Percentiles rank a stretch among this genome's conserved stretches.
phyloP scores from a whole-genome alignment of 2,888 invertebrate genomes.

The Eupeodes luniger region DNA sequence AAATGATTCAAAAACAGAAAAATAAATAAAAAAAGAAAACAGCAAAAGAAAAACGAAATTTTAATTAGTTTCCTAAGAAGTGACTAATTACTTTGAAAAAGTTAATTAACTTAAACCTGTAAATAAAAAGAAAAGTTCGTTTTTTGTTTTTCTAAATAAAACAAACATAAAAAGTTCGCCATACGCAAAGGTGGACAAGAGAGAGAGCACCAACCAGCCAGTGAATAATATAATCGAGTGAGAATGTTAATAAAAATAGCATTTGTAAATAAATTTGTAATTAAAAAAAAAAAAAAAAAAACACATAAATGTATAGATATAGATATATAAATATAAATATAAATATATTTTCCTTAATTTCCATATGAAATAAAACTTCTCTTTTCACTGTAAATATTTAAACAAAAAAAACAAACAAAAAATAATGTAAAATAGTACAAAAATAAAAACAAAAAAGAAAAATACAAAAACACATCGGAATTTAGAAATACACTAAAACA shows the following conservation, averaged over 20 bases:
- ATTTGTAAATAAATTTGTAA: constrained; percentile 63
- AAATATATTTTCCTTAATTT: constrained; percentile 50
- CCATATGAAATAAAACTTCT: constrained; percentile 44
- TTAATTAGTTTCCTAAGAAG: constrained; percentile 58
- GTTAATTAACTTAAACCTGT: constrained; percentile 37
- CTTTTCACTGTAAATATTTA: constrained; percentile 64
- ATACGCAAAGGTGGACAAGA: constrained; percentile 28
- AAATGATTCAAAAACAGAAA: constrained; percentile 43
- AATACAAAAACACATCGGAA: constrained; percentile 61
- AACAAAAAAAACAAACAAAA: neutral
- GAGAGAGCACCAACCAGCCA: constrained; percentile 45
- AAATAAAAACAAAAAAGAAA: constrained; percentile 30
- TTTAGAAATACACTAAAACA: constrained; percentile 41
- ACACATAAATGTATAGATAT: constrained; percentile 45
- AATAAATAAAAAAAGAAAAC: constrained; percentile 46
- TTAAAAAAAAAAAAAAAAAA: constrained; percentile 31
- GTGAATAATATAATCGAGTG: constrained; percentile 52
- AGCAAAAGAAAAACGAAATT: constrained; percentile 23
- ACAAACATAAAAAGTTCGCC: constrained; percentile 6
- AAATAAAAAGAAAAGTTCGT: constrained; percentile 13
- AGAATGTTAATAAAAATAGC: constrained; percentile 38
- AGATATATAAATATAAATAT: constrained; percentile 10
- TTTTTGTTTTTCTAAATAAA: neutral
- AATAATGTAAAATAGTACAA: constrained; percentile 75
- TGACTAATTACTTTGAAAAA: constrained; percentile 50